Percentiles rank a stretch among this genome's conserved stretches.
Evolutionary conservation across 2,888 invertebrate species (phyloP).

Genomic region (Ormyrus rosae): DNA sequence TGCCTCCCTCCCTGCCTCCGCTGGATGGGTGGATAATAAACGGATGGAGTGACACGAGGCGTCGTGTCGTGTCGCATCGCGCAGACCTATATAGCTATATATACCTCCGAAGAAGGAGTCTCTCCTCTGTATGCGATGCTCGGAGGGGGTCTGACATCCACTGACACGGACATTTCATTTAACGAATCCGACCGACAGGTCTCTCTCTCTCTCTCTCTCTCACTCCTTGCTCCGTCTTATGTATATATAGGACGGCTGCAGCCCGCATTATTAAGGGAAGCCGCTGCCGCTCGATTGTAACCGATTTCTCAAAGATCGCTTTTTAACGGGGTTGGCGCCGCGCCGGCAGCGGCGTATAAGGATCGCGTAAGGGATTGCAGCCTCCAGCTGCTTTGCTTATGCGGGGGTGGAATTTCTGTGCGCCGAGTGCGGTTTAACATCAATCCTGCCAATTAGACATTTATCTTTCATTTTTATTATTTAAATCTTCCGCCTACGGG

Average conservation of each 20-base stretch:
- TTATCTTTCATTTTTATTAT: constrained; percentile 35
- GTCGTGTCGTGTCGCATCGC: constrained; percentile 62
- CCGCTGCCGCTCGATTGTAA: constrained; percentile 50
- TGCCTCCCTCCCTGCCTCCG: background rate
- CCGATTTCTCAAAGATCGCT: constrained; percentile 66
- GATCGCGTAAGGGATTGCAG: background rate
- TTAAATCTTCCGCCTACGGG: constrained; percentile 18
- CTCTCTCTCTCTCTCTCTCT: constrained; percentile 52
- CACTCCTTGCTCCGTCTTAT: constrained; percentile 38
- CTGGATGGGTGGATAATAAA: constrained; percentile 61
- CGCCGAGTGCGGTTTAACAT: background rate
- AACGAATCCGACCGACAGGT: constrained; percentile 60
- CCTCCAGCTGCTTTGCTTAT: constrained; percentile 18
- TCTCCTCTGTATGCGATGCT: constrained; percentile 23
- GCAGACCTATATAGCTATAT: constrained; percentile 55
- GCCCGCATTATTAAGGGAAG: constrained; percentile 35
- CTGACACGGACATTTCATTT: constrained; percentile 67
- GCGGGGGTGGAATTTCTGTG: constrained; percentile 26
- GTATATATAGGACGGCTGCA: background rate
- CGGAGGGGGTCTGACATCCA: constrained; percentile 65
- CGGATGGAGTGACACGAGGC: constrained; percentile 60
- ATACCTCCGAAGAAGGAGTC: background rate
- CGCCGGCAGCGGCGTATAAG: background rate
- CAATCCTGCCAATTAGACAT: constrained; percentile 37
- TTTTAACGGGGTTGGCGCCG: constrained; percentile 10